Evolutionary conservation across 2,797 vertebrate genomes (phyloP), one percentile per base, ranked within the genome.

Genomic region (Siniperca obscura): DNA sequence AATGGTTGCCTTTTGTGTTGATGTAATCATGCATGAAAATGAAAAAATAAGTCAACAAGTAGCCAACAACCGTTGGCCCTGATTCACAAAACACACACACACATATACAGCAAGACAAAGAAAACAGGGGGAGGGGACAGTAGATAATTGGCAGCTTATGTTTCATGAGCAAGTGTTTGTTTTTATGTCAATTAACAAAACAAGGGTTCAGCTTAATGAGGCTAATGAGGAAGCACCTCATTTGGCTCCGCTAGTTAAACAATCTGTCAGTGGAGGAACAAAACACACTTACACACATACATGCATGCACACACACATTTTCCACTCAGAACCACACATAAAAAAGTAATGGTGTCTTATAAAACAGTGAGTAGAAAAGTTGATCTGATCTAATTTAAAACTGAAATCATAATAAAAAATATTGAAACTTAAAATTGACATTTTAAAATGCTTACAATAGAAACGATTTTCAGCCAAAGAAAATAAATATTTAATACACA

Each of bases 181-280:
- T 93, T 93, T 93, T 86, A 86, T 91, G 90, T 92, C 91, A 94
- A 92, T 94, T 92, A 94, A 86, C 82, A 85, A 90, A 92, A 92
- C 91, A 88, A 90, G 90, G 85, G 77, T 92, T 92, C 74, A 85
- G 86, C 75, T 81, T 93, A 93, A 93, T 87, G 90, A 91, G 89
- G 90, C 92, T 93, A 91, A 93, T 89, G 90, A 92, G 86, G 78
- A 89, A 81, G 82, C 79, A 74, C 84, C 85, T 87, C 87, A 81
- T 87, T 92, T 90, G 74, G 84, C 89, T 88, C 84, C 84, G 83
- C 68, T 85, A 70, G 82, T 86, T 86, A 85, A 87, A 90, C 61
- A 12, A 71, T 90, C 77, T 87, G 85, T 90, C 85, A 80, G 83
- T 22, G 60, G 73, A 88, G 67, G 42, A 73, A 59, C 62, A 71